Evolutionary conservation across 2,888 invertebrate species (phyloP), one percentile per base, ranked within the genome.

Genomic region (Salticus scenicus): DNA sequence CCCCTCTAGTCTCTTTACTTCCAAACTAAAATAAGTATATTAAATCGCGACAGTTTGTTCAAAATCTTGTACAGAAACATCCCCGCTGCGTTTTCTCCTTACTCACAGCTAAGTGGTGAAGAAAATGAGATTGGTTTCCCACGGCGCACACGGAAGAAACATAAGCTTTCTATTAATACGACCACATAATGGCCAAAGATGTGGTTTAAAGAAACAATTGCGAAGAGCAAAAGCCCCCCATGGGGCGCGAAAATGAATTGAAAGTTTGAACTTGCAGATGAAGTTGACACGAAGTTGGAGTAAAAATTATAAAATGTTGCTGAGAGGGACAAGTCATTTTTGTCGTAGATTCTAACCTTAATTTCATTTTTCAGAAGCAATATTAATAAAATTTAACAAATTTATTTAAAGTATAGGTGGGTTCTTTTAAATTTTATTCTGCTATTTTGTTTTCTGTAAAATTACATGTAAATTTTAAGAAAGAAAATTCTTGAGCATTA

Each of bases 111-210:
- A 51, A 57, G 47, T 67, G 24, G 47, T 57, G 24, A 57, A 24
- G 80, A 42, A 80, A 80, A 73, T 74, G 57, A 74, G 73, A 73
- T 80, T 80, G 69, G 57, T 70, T 77, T 70, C 78, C 51, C 30
- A 27, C 24, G n/a, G 37, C 57, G 28, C 14, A 27, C 24, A 5
- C 4, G 47, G n/a, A 47, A n/a, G 17, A 20, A 57, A 24, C 24
- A 57, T 57, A 57, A 51, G 31, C 76, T 47, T 37, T 77, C 72
- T 72, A 83, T 77, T 83, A 83, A 83, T 72, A 67, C 71, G 67
- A 77, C 83, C 83, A 63, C 83, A 83, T 83, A 76, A 77, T 77
- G 72, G 72, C 72, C 71, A 69, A 76, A 47, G 72, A 77, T 83
- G 83, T 12, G 83, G 83, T 83, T 75, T 64, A 31, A 20, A 75